phyloP scores from a whole-genome alignment of 2,797 vertebrate species.

The Streptopelia turtur region DNA sequence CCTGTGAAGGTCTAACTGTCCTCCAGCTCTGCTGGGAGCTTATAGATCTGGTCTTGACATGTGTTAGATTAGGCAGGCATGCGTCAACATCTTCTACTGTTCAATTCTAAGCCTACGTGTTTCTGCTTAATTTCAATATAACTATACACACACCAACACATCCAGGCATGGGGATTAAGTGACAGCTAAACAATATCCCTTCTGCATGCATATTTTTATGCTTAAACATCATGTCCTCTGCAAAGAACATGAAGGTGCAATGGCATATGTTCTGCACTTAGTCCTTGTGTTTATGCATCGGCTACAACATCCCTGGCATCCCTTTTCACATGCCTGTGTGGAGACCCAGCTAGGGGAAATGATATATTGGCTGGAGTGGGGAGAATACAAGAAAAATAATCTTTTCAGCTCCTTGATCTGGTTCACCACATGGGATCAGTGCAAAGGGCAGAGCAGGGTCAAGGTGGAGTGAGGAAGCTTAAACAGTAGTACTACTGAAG shows the following conservation, averaged over 20 bases:
- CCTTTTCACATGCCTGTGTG: background rate
- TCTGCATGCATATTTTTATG: background rate
- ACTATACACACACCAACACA: background rate
- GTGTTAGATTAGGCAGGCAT: background rate
- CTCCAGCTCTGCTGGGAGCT: background rate
- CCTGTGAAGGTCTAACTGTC: background rate
- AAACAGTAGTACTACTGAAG: background rate
- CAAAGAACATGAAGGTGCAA: background rate
- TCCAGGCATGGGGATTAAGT: background rate
- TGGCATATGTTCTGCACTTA: background rate
- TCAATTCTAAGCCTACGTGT: background rate
- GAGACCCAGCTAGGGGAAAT: background rate
- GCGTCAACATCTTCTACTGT: background rate
- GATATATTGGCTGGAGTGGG: background rate
- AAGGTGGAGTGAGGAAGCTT: background rate
- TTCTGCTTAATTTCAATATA: background rate
- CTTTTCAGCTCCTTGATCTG: background rate
- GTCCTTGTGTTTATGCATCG: background rate
- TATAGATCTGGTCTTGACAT: background rate
- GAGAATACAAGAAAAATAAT: background rate
- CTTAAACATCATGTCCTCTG: background rate
- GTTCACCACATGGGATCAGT: background rate
- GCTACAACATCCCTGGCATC: background rate
- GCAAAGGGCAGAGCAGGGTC: background rate
- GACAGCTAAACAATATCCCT: background rate